These are phyloP conservation scores for Sturnus vulgaris DNA, from an alignment of 2,113 vertebrate genomes.

Conservation along the genomic window DNA sequence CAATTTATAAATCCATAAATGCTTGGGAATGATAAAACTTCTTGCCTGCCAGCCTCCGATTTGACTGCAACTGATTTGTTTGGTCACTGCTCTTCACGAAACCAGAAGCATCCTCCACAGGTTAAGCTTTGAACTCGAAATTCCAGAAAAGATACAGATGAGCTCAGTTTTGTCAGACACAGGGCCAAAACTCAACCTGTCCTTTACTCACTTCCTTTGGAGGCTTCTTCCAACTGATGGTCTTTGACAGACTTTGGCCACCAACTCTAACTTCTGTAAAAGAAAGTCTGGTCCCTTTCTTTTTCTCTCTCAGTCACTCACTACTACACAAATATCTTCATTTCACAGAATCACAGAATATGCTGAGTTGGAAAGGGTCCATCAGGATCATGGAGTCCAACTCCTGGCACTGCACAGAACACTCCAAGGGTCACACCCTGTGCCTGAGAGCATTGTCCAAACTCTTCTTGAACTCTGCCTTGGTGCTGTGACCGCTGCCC, in stretches of 20 bases:
- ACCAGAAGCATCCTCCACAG: accelerated
- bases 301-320: neutral
- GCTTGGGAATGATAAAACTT: neutral
- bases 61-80: neutral
- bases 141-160: neutral
- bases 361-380: neutral
- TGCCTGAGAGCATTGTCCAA: accelerated
- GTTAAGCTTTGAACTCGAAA: neutral
- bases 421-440: neutral
- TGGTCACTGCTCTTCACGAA: neutral
- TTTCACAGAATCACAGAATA: neutral
- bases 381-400: accelerated
- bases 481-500: neutral
- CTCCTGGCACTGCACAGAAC: neutral
- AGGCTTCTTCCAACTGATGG: neutral
- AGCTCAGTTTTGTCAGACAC: neutral
- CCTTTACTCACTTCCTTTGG: neutral
- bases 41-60: neutral
- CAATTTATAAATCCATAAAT: neutral
- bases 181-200: neutral
- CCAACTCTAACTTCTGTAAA: neutral
- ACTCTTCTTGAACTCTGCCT: accelerated
- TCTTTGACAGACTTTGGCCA: neutral
- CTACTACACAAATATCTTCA: no score
- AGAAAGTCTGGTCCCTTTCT: neutral